Percentiles rank a stretch among this genome's conserved stretches.
Conservation (phyloP, 2,888 invertebrate species). For the Thysanoteuthis rhombus region DNA sequence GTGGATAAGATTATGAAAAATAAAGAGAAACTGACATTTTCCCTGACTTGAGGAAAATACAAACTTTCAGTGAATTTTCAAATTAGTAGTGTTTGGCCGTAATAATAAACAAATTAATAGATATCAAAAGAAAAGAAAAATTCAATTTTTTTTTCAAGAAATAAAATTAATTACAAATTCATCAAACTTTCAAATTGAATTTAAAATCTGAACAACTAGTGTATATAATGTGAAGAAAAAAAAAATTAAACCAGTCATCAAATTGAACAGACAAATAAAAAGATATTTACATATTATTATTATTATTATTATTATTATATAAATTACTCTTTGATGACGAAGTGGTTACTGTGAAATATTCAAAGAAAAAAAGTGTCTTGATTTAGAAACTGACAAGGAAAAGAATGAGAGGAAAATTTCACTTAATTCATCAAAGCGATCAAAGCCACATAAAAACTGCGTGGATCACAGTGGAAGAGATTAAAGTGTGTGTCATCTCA, state of each 20-base stretch:
- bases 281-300: background rate
- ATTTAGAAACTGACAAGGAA: background rate
- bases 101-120: background rate
- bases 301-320: too few species aligned
- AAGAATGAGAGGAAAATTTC: background rate
- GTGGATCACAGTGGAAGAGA: slow-evolving; percentile 13
- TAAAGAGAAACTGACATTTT: background rate
- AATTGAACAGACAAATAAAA: background rate
- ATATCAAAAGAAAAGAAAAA: background rate
- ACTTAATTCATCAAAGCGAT: background rate
- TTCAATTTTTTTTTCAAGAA: background rate
- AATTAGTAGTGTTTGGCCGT: background rate
- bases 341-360: background rate
- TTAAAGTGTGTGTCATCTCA: background rate
- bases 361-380: background rate
- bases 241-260: background rate
- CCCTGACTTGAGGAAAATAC: background rate
- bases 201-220: too few species aligned
- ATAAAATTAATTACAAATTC: background rate
- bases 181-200: background rate
- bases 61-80: background rate
- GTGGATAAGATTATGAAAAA: background rate
- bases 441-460: background rate
- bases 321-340: background rate
- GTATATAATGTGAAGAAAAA: background rate